Conservation (phyloP, 2,888 invertebrate species). For the Loripinus fragilis region DNA sequence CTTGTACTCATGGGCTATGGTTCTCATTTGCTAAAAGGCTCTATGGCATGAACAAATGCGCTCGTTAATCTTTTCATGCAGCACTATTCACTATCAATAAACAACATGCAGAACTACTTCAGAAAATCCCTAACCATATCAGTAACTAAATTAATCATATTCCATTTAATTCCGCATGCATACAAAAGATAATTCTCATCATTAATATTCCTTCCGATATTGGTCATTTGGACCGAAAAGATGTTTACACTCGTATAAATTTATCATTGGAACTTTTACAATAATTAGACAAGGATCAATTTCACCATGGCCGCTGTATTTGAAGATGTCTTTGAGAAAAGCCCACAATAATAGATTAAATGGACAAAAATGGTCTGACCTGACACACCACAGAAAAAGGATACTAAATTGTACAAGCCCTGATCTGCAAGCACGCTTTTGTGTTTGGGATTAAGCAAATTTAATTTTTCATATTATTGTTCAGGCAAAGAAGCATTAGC, state of each 20-base stretch:
- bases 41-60: too few species aligned
- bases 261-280: conserved; percentile 16
- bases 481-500: too few species aligned
- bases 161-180: conserved; percentile 48
- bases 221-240: conserved; percentile 14
- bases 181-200: conserved; percentile 42
- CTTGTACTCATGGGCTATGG: too few species aligned
- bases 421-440: too few species aligned
- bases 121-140: background rate
- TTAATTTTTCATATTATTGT: too few species aligned
- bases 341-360: conserved; percentile 3
- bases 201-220: conserved; percentile 24
- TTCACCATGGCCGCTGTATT: conserved; percentile 3
- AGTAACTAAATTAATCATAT: conserved; percentile 46
- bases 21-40: too few species aligned
- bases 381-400: too few species aligned
- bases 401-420: too few species aligned
- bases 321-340: conserved; percentile 6
- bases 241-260: conserved; percentile 15
- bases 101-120: background rate
- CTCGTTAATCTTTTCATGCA: conserved; percentile 7
- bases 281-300: conserved; percentile 10
- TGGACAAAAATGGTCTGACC: conserved; percentile 4
- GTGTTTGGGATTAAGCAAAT: too few species aligned
- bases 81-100: conserved; percentile 9